Conservation (phyloP, 2,113 vertebrate species). For the Limnothrissa miodon region DNA sequence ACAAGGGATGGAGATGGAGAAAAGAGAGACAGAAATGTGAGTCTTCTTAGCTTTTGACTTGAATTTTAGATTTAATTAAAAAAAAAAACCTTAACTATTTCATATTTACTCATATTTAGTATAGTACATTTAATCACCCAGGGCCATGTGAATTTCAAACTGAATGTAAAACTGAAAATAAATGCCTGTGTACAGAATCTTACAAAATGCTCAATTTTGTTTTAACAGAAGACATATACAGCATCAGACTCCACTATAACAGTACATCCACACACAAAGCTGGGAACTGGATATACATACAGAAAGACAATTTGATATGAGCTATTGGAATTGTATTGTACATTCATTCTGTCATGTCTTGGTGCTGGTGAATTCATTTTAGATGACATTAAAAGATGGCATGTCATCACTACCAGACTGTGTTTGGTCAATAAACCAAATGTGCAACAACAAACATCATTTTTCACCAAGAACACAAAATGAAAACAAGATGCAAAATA, state of each 20-base stretch:
- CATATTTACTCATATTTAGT: too few species aligned
- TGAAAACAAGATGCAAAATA: not conserved
- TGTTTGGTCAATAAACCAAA: too few species aligned
- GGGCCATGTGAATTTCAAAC: too few species aligned
- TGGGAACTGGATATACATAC: not conserved
- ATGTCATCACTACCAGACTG: too few species aligned
- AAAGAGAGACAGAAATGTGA: slow-evolving; percentile 12
- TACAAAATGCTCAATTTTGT: not conserved
- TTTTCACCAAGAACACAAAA: not conserved
- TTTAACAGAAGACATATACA: not conserved
- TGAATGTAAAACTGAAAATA: too few species aligned
- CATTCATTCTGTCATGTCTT: too few species aligned
- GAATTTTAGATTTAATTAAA: not conserved
- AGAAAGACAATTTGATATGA: not conserved
- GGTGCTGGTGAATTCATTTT: too few species aligned
- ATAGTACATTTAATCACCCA: too few species aligned
- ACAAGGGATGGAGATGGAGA: slow-evolving; percentile 24
- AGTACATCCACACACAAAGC: not conserved
- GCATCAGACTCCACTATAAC: not conserved
- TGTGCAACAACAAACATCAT: too few species aligned
- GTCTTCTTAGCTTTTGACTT: not conserved
- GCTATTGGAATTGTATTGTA: too few species aligned
- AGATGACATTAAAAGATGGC: too few species aligned
- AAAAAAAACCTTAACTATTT: too few species aligned
- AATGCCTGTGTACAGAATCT: not conserved